phyloP scores from a whole-genome alignment of 2,113 vertebrate genomes.

The Rhineura floridana region DNA sequence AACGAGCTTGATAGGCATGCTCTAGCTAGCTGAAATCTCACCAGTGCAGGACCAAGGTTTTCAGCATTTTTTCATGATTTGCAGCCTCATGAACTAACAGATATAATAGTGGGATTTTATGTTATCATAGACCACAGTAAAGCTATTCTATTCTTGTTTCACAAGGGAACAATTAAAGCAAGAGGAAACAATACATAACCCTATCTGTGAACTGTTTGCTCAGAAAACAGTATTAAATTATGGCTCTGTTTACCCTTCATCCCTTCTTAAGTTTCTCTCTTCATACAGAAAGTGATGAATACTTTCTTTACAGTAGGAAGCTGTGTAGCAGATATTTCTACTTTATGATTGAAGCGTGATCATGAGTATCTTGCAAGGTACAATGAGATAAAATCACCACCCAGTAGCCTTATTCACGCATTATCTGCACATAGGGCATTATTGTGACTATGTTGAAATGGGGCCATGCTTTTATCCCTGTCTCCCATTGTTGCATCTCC shows the following conservation, averaged over 20 bases:
- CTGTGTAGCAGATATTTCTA: background rate
- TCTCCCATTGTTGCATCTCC: too few species aligned
- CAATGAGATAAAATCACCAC: background rate
- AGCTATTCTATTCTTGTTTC: background rate
- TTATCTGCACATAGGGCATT: too few species aligned
- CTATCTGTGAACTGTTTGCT: background rate
- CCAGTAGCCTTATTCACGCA: too few species aligned
- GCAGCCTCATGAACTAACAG: background rate
- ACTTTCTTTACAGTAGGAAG: background rate
- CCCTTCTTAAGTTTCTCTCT: background rate
- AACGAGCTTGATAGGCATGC: too few species aligned
- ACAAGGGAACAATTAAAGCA: background rate
- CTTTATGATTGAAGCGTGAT: background rate
- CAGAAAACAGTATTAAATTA: background rate
- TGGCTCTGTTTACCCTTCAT: background rate
- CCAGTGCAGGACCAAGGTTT: background rate
- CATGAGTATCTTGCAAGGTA: background rate
- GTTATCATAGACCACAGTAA: background rate
- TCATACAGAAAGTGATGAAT: background rate
- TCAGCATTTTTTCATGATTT: background rate
- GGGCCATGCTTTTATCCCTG: too few species aligned
- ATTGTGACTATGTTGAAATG: too few species aligned
- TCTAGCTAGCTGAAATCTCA: too few species aligned
- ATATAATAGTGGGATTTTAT: background rate
- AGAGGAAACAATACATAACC: background rate